Conservation (phyloP, 2,888 invertebrate genomes). For the Zaprionus bogoriensis region DNA sequence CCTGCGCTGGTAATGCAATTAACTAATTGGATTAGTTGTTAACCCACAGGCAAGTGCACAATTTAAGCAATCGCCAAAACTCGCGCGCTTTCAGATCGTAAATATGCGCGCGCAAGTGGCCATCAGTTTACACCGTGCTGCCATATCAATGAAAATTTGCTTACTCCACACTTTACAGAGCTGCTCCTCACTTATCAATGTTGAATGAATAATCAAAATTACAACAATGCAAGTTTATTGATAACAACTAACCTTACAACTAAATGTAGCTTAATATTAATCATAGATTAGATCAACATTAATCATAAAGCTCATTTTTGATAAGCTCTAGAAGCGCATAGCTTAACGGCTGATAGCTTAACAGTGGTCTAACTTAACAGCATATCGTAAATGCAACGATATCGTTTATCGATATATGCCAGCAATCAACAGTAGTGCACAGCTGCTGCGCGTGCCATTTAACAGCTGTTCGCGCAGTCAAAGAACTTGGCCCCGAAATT, state of each 20-base stretch:
- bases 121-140: background rate
- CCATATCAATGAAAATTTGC: too few relatives aligned
- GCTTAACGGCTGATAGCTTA: background rate
- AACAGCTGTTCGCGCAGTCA: conserved; percentile 50
- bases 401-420: conserved; percentile 25
- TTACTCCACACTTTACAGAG: background rate
- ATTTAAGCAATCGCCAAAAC: conserved; percentile 27
- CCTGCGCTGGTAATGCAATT: conserved; percentile 72
- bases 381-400: background rate
- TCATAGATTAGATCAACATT: background rate
- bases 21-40: conserved; percentile 77
- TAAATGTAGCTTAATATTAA: background rate
- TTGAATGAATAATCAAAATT: background rate
- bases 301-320: background rate
- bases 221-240: background rate
- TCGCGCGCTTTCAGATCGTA: conserved; percentile 21
- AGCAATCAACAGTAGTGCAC: conserved; percentile 10
- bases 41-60: conserved; percentile 25
- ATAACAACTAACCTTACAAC: background rate
- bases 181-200: background rate
- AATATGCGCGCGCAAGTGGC: conserved; percentile 23
- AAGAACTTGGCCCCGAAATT: conserved; percentile 17
- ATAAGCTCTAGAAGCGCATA: background rate
- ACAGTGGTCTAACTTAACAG: background rate
- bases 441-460: conserved; percentile 34